Evolutionary conservation across 2,797 vertebrate genomes (phyloP).

Genomic region (Cottoperca gobio): DNA sequence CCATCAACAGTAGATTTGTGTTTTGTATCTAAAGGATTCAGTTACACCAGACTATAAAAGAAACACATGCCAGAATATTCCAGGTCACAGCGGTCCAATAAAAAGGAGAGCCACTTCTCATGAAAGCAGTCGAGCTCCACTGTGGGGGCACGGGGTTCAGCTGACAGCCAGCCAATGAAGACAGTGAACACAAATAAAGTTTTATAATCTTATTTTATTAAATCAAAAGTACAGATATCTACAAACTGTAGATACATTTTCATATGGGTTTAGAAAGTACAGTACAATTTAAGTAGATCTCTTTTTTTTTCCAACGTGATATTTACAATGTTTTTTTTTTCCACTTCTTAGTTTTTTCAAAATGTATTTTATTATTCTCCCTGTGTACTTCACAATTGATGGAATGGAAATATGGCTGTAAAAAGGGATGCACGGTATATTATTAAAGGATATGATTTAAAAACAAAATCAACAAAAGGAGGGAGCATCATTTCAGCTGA

Average conservation of each 20-base stretch:
- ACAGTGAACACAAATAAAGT: constrained; percentile 1
- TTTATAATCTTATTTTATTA: constrained; percentile 83
- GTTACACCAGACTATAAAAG: constrained; percentile 64
- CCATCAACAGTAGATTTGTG: constrained; percentile 61
- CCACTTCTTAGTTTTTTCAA: constrained; percentile 39
- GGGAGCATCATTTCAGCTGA: constrained; percentile 30
- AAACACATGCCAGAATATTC: constrained; percentile 60
- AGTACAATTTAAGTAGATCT: constrained; percentile 87
- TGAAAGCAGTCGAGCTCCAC: constrained; percentile 25
- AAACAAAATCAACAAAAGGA: constrained; percentile 52
- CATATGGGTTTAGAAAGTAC: constrained; percentile 87
- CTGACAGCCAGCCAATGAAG: constrained; percentile 23
- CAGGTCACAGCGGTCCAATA: constrained; percentile 29
- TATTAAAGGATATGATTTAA: constrained; percentile 53
- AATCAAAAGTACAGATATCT: constrained; percentile 86
- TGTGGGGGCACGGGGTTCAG: constrained; percentile 33
- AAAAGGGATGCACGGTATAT: constrained; percentile 64
- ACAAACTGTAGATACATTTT: constrained; percentile 86
- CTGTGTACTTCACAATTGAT: constrained; percentile 70
- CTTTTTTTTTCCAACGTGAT: constrained; percentile 73
- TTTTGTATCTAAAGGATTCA: constrained; percentile 53
- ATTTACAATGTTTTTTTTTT: constrained; percentile 78
- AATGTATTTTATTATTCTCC: constrained; percentile 67
- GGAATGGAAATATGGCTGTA: constrained; percentile 76
- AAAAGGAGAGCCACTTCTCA: constrained; percentile 42